Conservation (phyloP, 2,113 vertebrate species). For the Pelecanus crispus region DNA sequence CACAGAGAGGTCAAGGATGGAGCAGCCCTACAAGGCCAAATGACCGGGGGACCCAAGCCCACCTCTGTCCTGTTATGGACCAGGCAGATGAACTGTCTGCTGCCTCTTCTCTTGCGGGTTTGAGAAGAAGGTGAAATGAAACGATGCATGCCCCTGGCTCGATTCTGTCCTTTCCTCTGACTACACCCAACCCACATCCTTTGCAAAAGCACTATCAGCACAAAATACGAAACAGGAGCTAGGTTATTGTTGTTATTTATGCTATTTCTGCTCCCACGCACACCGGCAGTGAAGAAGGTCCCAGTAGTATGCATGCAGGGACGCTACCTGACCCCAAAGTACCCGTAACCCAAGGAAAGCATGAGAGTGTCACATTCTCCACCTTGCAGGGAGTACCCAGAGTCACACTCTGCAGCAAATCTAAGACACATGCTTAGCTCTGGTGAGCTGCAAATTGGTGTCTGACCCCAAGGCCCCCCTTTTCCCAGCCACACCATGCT, state of each 20-base stretch:
- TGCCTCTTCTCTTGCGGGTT: neutral
- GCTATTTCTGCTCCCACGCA: neutral
- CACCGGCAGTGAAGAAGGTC: neutral
- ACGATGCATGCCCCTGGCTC: neutral
- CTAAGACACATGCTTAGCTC: neutral
- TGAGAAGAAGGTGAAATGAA: conserved; percentile 18
- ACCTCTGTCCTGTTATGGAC: neutral
- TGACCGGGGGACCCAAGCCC: neutral
- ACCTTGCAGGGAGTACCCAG: neutral
- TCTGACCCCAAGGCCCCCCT: neutral
- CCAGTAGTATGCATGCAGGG: neutral
- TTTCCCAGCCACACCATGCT: neutral
- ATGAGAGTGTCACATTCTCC: neutral
- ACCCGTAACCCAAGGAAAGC: neutral
- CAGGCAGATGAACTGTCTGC: neutral
- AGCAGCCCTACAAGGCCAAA: neutral
- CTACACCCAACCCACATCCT: conserved; percentile 44
- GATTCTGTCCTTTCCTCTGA: conserved; percentile 1
- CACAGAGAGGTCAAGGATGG: neutral
- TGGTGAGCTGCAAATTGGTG: neutral
- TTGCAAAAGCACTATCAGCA: conserved; percentile 23
- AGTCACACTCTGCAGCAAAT: neutral
- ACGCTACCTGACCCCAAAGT: neutral
- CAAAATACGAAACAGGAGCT: neutral
- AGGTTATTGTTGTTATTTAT: neutral